Percentiles rank a stretch among this genome's conserved stretches.
Conservation (phyloP, 2,888 invertebrate genomes). For the Cotesia congregata region DNA sequence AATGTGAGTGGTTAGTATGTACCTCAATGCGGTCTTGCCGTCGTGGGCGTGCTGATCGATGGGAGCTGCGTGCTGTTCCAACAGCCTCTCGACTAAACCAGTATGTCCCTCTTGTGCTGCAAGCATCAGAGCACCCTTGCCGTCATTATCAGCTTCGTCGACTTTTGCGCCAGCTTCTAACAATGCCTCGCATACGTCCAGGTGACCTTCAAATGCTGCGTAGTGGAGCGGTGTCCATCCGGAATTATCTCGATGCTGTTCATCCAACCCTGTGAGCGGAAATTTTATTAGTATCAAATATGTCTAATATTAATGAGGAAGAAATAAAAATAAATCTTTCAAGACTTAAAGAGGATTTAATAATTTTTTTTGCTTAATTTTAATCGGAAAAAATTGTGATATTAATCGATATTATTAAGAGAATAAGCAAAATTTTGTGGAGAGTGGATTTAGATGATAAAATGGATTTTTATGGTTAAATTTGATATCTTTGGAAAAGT, state of each 20-base stretch:
- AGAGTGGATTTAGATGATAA: no score
- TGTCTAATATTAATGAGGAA: neutral
- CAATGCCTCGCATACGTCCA: slow-evolving; percentile 84
- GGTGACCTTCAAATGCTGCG: slow-evolving; percentile 93
- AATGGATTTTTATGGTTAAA: no score
- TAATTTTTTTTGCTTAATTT: no score
- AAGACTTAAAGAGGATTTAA: no score
- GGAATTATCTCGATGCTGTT: slow-evolving; percentile 91
- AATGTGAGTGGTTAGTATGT: slow-evolving; percentile 30
- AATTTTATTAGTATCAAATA: neutral
- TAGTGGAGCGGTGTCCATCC: slow-evolving; percentile 98
- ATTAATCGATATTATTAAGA: no score
- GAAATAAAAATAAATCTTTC: neutral
- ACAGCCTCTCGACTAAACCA: slow-evolving; percentile 76
- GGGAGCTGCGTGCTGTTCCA: slow-evolving; percentile 83
- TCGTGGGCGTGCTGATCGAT: slow-evolving; percentile 91
- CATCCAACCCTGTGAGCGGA: slow-evolving; percentile 77
- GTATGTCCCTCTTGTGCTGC: slow-evolving; percentile 92
- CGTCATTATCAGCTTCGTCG: slow-evolving; percentile 92
- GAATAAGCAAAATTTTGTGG: no score
- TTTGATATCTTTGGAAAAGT: no score
- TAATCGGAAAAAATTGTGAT: no score
- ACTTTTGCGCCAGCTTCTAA: slow-evolving; percentile 90
- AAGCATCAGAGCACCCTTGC: slow-evolving; percentile 88
- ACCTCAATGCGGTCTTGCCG: slow-evolving; percentile 89